Evolutionary conservation across 2,113 vertebrate genomes (phyloP), one percentile per base, ranked within the genome.

Genomic region (Sapajus apella): DNA sequence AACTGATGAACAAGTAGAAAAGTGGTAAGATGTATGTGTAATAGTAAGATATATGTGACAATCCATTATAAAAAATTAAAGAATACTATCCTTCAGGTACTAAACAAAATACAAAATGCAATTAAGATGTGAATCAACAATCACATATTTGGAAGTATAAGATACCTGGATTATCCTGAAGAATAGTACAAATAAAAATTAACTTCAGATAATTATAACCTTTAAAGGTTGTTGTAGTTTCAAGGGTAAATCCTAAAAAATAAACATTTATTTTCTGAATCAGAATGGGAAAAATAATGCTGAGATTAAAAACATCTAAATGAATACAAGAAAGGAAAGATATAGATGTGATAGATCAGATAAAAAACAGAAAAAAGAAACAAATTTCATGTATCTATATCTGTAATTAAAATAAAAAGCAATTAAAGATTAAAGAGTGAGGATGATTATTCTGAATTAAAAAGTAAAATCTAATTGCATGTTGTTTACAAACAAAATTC

Each of bases 271-370:
- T 12, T 66, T 68, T 77, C 56, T 94, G 56, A 56, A 45, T 55
- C 81, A 82, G 30, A 50, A 55, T 64, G 86, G 45, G 86, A 20
- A 91, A 90, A 90, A 81, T 90, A 90, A 43, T 56, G 45, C 25
- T 52, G 52, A 90, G 32, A 91, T 96, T 76, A 87, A 86, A 58
- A 90, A 66, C 55, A n/a, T 64, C 25, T 61, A 94, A 56, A 94
- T 25, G n/a, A 87, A 87, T 23, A 45, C 43, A 91, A 96, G 73
- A 73, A 72, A 64, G 30, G 52, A 45, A 96, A 89, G 40, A 76
- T 20, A 76, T 32, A 66, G 52, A 87, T 18, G 47, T 32, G 14
- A 87, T 47, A 40, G 66, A 8, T 56, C 40, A 47, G 35, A 58
- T 56, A 86, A 68, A 75, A 86, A 96, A 47, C 5, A 90, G 17